Conservation (phyloP, 2,113 vertebrate species). For the Micronycteris hirsuta region DNA sequence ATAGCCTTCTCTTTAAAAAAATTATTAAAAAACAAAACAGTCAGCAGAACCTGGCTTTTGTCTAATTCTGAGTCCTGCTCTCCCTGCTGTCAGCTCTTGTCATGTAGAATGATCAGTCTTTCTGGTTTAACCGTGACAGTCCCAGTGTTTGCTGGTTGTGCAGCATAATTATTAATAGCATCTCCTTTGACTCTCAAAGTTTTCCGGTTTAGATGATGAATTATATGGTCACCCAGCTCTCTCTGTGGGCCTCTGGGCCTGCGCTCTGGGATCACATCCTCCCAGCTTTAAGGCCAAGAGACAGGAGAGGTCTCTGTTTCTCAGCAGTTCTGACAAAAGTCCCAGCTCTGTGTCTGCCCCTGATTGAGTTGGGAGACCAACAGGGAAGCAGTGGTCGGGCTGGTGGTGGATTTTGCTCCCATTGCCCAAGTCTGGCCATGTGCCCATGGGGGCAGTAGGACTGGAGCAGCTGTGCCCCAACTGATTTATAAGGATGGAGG, state of each 20-base stretch:
- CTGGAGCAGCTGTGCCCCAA: not conserved
- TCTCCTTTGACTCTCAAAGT: not conserved
- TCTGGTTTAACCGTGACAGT: not conserved
- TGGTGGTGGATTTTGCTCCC: rapidly evolving
- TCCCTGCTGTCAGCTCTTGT: not conserved
- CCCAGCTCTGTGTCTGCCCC: not conserved
- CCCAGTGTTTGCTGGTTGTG: not conserved
- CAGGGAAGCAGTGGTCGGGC: not conserved
- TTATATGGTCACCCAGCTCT: not conserved
- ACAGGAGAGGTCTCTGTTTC: not conserved
- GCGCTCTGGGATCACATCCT: not conserved
- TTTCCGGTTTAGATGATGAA: not conserved
- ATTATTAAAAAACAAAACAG: not conserved
- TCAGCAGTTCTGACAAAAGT: not conserved
- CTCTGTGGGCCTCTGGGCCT: not conserved
- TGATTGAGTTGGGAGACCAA: not conserved
- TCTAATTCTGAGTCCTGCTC: not conserved
- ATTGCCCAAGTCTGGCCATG: not conserved
- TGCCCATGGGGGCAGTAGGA: too few species aligned
- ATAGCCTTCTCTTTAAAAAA: not conserved
- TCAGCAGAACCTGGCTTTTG: not conserved
- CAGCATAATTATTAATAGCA: not conserved
- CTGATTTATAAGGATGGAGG: not conserved
- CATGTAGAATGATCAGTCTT: not conserved
- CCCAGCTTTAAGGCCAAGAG: not conserved